A percentile compares a stretch with the other conserved stretches of the same genome.
Conservation (phyloP, 1,140 invertebrate species). For the Cataglyphis hispanica region DNA sequence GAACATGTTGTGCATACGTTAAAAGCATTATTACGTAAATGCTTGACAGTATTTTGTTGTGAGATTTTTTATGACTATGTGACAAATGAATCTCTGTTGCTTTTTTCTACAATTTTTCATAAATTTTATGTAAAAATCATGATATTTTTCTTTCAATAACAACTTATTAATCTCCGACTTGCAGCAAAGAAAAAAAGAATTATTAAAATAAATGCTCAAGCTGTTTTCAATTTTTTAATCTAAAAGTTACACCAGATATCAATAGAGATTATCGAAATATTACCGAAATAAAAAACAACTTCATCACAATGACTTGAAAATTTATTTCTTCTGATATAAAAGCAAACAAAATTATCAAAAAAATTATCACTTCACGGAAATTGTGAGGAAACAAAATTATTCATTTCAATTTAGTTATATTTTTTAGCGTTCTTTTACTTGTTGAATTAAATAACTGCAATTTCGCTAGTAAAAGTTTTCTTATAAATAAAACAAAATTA, state of each 20-base stretch:
- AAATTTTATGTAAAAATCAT: background rate
- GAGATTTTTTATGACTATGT: background rate
- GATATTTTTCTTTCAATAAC: background rate
- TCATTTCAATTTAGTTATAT: background rate
- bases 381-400: constrained; percentile 24
- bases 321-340: constrained; percentile 18
- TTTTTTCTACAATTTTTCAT: constrained; percentile 9
- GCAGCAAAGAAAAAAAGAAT: background rate
- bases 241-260: background rate
- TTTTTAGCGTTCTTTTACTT: background rate
- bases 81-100: background rate
- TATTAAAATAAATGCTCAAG: background rate
- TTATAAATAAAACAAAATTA: constrained; percentile 7
- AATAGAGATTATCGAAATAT: background rate
- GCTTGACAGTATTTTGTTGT: background rate
- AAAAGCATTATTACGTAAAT: constrained; percentile 14
- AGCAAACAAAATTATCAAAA: background rate
- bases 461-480: background rate
- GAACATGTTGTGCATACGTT: background rate
- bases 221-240: background rate
- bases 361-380: constrained; percentile 7
- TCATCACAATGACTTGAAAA: background rate
- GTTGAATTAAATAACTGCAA: constrained; percentile 19
- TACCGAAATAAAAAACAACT: constrained; percentile 22
- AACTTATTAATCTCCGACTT: background rate